Base-by-base conservation (phyloP, 2,113 vertebrate species). In the Meles meles region DNA sequence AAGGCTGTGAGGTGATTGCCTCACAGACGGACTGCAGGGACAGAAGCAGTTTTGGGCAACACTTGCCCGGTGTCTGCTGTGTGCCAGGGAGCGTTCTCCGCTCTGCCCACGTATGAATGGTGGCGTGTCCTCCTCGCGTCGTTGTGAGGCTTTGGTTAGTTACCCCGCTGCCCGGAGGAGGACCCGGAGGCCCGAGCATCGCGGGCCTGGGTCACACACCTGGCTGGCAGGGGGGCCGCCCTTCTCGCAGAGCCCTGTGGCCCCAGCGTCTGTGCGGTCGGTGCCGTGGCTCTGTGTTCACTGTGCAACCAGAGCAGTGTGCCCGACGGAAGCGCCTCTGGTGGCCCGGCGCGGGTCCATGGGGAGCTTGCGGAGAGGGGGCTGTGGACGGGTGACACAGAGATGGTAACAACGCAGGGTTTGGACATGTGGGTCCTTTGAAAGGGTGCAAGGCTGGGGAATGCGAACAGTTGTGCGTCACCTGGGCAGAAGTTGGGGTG, bases 241-340 rank as follows among this genome's bases (percentile, higher is more conserved):
- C 3, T 6, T 42, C 29, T 12, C 17, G 1, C 29, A 3, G 20
- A 63, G 63, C 65, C 25, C 31, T 25, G 20, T n/a, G 83, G 59
- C 25, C 27, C 8, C 8, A 7, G 69, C 0, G 7, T 31, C 39
- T 2, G 0, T 0, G 3, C 52, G 34, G 11, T 0, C 6, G 0
- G 12, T 11, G 8, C 7, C 47, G 31, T 37, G 74, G 39, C 39
- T 52, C 71, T 5, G 21, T 42, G 11, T 12, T 42, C 13, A 6
- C 12, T 3, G 1, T 61, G 63, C 34, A 27, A 5, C 14, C 25
- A 6, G 31, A 39, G 25, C 47, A 12, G 34, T 0, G 25, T 18
- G n/a, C 59, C 71, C 18, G 69, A 71, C 52, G 14, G 42, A 37
- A 6, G 5, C 3, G 20, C 18, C n/a, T 34, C 42, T 1, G 34